phyloP scores from a whole-genome alignment of 2,888 invertebrate species.

The Aproaerema taeniolella region DNA sequence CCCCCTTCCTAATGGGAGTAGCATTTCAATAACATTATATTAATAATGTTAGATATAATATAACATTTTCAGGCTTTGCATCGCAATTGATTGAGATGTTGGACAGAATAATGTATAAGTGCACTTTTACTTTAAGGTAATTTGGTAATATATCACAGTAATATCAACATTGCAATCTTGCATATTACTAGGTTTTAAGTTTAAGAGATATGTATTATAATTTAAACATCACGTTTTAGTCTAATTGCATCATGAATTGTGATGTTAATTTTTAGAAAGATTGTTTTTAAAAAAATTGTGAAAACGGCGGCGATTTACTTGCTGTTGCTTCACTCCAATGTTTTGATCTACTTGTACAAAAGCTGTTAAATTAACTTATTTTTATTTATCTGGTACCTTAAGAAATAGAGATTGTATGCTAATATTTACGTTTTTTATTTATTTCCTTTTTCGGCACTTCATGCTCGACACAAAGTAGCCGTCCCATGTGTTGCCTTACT shows the following conservation, averaged over 20 bases:
- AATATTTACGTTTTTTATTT: constrained; percentile 23
- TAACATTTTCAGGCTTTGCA: constrained; percentile 32
- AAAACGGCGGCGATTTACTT: constrained; percentile 15
- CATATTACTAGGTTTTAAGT: constrained; percentile 30
- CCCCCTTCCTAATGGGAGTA: constrained; percentile 3
- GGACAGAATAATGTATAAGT: constrained; percentile 17
- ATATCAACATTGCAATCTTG: constrained; percentile 28
- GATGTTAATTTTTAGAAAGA: too few relatives aligned
- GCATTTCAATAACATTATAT: constrained; percentile 27
- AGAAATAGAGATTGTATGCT: constrained; percentile 39
- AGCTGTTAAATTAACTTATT: constrained; percentile 52
- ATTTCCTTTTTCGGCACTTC: too few relatives aligned
- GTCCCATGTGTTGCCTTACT: too few relatives aligned
- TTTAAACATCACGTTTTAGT: constrained; percentile 17
- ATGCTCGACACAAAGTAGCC: too few relatives aligned
- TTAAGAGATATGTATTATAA: constrained; percentile 6
- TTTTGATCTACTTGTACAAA: constrained; percentile 42
- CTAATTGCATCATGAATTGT: constrained; percentile 16
- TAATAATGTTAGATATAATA: constrained; percentile 26
- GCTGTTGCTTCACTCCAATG: constrained; percentile 38
- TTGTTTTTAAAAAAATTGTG: too few relatives aligned
- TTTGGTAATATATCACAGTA: too few relatives aligned
- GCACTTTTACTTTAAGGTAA: constrained; percentile 26
- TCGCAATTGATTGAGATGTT: constrained; percentile 21
- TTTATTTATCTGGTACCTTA: constrained; percentile 54